Conservation (phyloP, 2,888 invertebrate species). For the Mycogona germanica region DNA sequence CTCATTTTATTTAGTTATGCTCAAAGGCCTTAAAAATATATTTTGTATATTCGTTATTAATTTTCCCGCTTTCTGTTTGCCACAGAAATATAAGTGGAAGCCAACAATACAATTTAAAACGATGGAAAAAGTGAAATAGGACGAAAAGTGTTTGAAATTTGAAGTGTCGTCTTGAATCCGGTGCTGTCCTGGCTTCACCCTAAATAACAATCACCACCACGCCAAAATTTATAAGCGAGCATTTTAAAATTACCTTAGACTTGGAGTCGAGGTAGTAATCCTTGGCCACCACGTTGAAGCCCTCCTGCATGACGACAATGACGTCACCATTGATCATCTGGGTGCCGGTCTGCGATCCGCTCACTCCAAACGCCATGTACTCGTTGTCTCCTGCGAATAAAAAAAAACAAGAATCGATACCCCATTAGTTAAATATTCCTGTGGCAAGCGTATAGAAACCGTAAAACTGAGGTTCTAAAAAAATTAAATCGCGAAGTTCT, state of each 20-base stretch:
- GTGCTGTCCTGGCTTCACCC: no score
- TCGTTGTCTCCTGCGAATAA: conserved; percentile 48
- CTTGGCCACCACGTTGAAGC: conserved; percentile 49
- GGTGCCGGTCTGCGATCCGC: conserved; percentile 45
- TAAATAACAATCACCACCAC: no score
- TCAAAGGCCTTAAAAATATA: no score
- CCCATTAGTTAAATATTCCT: no score
- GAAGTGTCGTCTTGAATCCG: no score
- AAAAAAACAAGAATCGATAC: background rate
- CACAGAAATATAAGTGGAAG: no score
- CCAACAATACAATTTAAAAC: no score
- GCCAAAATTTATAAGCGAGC: background rate
- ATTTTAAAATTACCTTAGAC: conserved; percentile 36
- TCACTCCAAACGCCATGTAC: conserved; percentile 78
- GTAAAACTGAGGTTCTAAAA: background rate
- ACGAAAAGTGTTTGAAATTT: no score
- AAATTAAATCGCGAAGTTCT: background rate
- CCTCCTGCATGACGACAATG: conserved; percentile 24
- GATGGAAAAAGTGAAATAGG: no score
- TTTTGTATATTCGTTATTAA: no score
- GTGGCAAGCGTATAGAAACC: background rate
- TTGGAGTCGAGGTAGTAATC: conserved; percentile 75
- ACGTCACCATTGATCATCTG: conserved; percentile 28
- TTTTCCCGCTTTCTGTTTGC: no score
- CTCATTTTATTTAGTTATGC: no score